Conservation (phyloP, 2,113 vertebrate species). For the Tricholaema leucomelas region DNA sequence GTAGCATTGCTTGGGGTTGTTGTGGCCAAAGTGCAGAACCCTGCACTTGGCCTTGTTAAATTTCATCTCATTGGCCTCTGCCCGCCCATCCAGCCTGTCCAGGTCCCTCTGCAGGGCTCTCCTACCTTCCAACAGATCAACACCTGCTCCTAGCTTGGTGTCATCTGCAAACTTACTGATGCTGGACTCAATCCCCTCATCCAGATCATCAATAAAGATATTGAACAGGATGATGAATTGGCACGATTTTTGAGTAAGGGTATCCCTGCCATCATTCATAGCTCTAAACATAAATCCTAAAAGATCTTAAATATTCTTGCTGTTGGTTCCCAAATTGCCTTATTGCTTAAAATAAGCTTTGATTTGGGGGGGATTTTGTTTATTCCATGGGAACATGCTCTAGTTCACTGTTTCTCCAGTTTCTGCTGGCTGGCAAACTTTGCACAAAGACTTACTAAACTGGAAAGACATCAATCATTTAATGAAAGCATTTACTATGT, state of each 20-base stretch:
- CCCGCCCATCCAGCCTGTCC: too few relatives aligned
- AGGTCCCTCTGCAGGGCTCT: too few relatives aligned
- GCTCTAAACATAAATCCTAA: background rate
- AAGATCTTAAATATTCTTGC: background rate
- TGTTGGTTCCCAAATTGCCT: background rate
- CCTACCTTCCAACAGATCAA: too few relatives aligned
- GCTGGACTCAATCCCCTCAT: too few relatives aligned
- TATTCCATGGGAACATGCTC: background rate
- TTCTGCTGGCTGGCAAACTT: background rate
- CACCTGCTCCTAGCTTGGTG: too few relatives aligned
- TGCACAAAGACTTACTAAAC: slow-evolving; percentile 36
- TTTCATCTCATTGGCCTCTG: too few relatives aligned
- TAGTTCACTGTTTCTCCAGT: background rate
- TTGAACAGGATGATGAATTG: background rate
- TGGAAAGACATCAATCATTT: slow-evolving; percentile 53
- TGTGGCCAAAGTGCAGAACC: too few relatives aligned
- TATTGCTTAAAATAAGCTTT: background rate
- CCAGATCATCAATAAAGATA: too few relatives aligned
- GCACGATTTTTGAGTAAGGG: background rate
- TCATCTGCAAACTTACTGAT: too few relatives aligned
- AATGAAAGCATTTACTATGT: slow-evolving; percentile 63
- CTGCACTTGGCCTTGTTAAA: too few relatives aligned
- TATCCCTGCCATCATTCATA: background rate
- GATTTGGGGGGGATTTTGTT: background rate
- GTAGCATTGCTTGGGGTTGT: too few relatives aligned